These are phyloP conservation scores for Ciconia maguari DNA, from an alignment of 2,113 vertebrate species.

Conservation along the genomic window DNA sequence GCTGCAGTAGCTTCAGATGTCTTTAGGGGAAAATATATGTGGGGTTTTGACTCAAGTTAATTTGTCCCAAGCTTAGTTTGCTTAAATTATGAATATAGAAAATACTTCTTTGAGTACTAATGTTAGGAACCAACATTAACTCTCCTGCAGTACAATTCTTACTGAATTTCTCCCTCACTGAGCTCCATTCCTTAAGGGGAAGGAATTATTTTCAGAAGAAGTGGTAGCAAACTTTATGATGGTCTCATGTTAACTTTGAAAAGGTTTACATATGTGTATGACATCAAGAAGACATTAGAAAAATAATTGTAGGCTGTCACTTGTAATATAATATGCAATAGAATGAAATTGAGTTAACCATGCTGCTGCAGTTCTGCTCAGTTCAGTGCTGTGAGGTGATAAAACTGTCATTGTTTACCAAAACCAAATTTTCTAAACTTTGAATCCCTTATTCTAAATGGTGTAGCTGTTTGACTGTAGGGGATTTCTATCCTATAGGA, in stretches of 20 bases:
- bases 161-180: neutral
- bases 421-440: neutral
- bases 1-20: neutral
- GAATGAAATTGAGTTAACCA: neutral
- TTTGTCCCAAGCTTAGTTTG: neutral
- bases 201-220: neutral
- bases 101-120: neutral
- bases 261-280: neutral
- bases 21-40: neutral
- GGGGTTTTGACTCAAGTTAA: neutral
- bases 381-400: neutral
- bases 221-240: neutral
- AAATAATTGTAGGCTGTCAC: neutral
- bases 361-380: neutral
- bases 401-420: neutral
- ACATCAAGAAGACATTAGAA: neutral
- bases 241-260: neutral
- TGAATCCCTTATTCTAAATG: neutral
- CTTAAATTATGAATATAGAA: neutral
- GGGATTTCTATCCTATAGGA: neutral
- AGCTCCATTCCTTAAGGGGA: neutral
- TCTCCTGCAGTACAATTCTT: neutral
- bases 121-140: neutral
- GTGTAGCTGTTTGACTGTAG: neutral
- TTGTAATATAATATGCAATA: neutral